Base-by-base conservation (phyloP, 2,797 vertebrate genomes). In the Tokudaia tokunoshimensis region DNA sequence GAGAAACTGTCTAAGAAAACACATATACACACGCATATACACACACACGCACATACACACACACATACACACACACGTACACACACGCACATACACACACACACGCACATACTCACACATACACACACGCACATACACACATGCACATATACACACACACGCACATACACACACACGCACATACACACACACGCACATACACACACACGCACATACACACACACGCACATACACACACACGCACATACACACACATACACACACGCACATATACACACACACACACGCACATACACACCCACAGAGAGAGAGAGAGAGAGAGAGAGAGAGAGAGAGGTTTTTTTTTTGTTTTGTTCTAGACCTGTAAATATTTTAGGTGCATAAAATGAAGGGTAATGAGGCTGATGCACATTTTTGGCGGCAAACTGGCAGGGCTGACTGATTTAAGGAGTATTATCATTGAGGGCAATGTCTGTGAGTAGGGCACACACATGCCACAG, bases 281-380 rank as follows among this genome's bases (percentile, higher is more conserved):
- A 41, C 1, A 41, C 37, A 59, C 8, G 24, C 34, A 59, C n/a
- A n/a, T n/a, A n/a, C 6, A 59, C 63, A 65, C 29, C 31, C 63
- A 26, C 31, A 70, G 41, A 55, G 55, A 55, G 55, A 55, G 14
- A 55, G 55, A 55, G 55, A 57, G 57, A 57, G 17, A 7, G 57
- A 59, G 57, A 61, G 22, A 61, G 22, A 61, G 22, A 61, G 59
- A 61, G 22, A 61, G 41, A 24, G 11, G 9, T 31, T 75, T 59
- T 31, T 75, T 59, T 59, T 57, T 59, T 24, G 52, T 91, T 67
- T 92, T 92, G 52, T 79, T 85, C 67, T 59, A 92, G 59, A 76
- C 10, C n/a, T 93, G 37, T 37, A 59, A 78, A 88, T 78, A 88
- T 55, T 87, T 91, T 59, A 92, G 11, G 72, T 13, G 50, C 84